Evolutionary conservation across 2,113 vertebrate species (phyloP), one percentile per base, ranked within the genome.

Genomic region (Stomatorhinus ivindoensis): DNA sequence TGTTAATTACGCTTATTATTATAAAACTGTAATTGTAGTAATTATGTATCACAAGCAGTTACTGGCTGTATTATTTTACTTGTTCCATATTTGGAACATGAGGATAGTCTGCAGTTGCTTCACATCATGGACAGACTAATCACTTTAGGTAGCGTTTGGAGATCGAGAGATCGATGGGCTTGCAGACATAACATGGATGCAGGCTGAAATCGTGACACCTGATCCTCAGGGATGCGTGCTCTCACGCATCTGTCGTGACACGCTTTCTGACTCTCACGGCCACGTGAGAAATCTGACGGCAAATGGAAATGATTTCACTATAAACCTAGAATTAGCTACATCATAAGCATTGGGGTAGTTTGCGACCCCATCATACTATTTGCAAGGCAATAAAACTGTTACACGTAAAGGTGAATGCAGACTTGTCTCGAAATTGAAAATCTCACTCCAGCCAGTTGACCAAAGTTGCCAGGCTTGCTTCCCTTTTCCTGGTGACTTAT

Each of bases 1-100:
- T 21, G 48, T 53, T 87, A 51, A 87, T 87, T 51, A 31, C 85
- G 27, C 27, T 53, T 87, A 87, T 87, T 87, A 87, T 87, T 53
- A 17, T 86, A 39, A 87, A 87, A 87, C 27, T 19, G 27, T 55
- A 87, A 53, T 87, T 47, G 50, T 35, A 17, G 50, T 87, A 87
- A 87, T 87, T 87, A 87, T 39, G 15, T 51, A 53, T 35, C 53
- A 7, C 50, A 47, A 17, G 13, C 50, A 27, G 27, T 39, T 55
- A 21, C 27, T 3, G 50, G 4, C 27, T 55, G 55, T 47, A 44
- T 47, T 13, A 84, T 21, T 47, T 84, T 55, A 87, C 50, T 87
- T 42, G 50, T 87, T 3, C 53, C 17, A 35, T 53, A n/a, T 15
- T 51, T 86, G 85, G 11, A 48, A 50, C 39, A 24, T 31, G 9